Evolutionary conservation across 2,113 vertebrate genomes (phyloP).

Genomic region (Siphamia tubifer): DNA sequence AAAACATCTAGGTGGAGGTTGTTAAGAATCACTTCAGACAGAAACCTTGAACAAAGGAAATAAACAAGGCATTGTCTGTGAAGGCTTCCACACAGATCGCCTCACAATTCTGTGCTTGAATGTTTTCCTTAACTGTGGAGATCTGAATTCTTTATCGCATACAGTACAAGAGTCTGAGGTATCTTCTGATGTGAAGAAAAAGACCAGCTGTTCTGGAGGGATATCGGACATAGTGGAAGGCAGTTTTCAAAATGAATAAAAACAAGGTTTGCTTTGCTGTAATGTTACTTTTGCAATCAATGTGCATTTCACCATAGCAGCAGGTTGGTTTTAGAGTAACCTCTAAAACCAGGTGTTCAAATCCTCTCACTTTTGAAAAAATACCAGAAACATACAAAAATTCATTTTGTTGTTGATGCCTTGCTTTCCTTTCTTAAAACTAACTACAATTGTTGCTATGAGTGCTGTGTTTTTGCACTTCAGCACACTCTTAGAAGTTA

Average conservation of each 20-base stretch:
- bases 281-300: slow-evolving; percentile 10
- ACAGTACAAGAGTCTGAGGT: background rate
- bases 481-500: slow-evolving; percentile 25
- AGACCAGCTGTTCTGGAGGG: slow-evolving; percentile 1
- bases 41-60: slow-evolving; percentile 59
- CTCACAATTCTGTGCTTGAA: slow-evolving; percentile 23
- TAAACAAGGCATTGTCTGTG: slow-evolving; percentile 67
- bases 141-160: slow-evolving; percentile 49
- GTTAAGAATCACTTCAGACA: slow-evolving; percentile 65
- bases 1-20: slow-evolving; percentile 53
- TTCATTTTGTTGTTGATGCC: slow-evolving; percentile 1
- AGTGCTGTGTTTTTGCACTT: slow-evolving; percentile 48
- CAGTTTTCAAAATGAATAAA: slow-evolving; percentile 32
- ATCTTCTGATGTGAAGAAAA: slow-evolving; percentile 29
- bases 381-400: slow-evolving; percentile 5
- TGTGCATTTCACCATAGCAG: slow-evolving; percentile 1
- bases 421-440: slow-evolving; percentile 9
- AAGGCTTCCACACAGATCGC: slow-evolving; percentile 44
- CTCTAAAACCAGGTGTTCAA: slow-evolving; percentile 33
- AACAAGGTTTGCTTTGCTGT: background rate
- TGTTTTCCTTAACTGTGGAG: slow-evolving; percentile 36
- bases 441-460: background rate
- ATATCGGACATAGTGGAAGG: slow-evolving; percentile 2
- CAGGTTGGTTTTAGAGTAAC: slow-evolving; percentile 16
- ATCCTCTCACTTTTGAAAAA: slow-evolving; percentile 21